These are phyloP conservation scores for Lutjanus campechanus DNA, from an alignment of 2,797 vertebrate species.

Conservation along the genomic window DNA sequence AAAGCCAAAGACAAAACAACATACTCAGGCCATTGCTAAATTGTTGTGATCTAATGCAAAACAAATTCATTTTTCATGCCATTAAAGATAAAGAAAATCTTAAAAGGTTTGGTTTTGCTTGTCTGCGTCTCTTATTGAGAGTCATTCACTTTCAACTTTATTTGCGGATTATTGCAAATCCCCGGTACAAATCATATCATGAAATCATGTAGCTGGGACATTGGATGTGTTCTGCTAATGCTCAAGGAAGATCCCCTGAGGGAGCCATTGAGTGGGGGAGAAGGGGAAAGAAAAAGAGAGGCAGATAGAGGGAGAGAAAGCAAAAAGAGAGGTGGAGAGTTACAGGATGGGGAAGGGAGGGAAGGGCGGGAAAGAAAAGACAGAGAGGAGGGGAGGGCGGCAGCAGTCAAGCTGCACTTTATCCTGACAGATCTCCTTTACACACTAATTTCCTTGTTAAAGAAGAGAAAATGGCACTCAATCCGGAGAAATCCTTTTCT, in stretches of 20 bases:
- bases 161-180: slow-evolving; percentile 86
- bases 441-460: slow-evolving; percentile 85
- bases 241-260: slow-evolving; percentile 82
- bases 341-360: slow-evolving; percentile 67
- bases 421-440: slow-evolving; percentile 90
- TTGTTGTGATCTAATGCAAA: slow-evolving; percentile 80
- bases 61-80: slow-evolving; percentile 84
- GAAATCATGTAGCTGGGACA: slow-evolving; percentile 83
- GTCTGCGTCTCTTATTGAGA: slow-evolving; percentile 84
- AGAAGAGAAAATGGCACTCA: slow-evolving; percentile 86
- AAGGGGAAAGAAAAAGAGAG: slow-evolving; percentile 60
- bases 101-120: slow-evolving; percentile 84
- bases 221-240: slow-evolving; percentile 81
- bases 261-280: slow-evolving; percentile 79
- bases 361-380: slow-evolving; percentile 75
- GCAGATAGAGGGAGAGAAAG: slow-evolving; percentile 61
- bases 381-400: slow-evolving; percentile 78
- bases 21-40: slow-evolving; percentile 75
- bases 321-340: slow-evolving; percentile 60
- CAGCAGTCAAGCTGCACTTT: slow-evolving; percentile 81
- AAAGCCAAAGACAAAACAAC: slow-evolving; percentile 83
- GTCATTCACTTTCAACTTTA: slow-evolving; percentile 82
- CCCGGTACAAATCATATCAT: slow-evolving; percentile 88
- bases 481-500: slow-evolving; percentile 79
- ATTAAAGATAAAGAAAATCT: slow-evolving; percentile 84